These are phyloP conservation scores for Clamator glandarius DNA, from an alignment of 2,797 vertebrate species.

Conservation along the genomic window DNA sequence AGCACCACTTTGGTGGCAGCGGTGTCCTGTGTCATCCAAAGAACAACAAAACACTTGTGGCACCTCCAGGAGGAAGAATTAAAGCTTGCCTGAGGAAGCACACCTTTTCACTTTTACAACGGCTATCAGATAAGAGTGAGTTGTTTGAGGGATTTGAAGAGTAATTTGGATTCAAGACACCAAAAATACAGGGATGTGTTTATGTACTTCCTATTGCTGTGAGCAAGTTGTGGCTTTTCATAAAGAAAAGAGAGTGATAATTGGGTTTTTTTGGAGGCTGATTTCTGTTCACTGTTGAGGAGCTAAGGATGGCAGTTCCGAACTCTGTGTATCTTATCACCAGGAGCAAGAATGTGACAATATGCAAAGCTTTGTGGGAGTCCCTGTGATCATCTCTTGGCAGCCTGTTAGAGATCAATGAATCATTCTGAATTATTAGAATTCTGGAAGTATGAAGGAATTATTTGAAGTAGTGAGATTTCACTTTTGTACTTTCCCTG, in stretches of 20 bases:
- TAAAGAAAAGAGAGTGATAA: background rate
- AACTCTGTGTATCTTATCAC: background rate
- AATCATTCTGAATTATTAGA: background rate
- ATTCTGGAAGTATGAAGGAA: background rate
- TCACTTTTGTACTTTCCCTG: background rate
- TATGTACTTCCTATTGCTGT: background rate
- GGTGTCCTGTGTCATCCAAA: background rate
- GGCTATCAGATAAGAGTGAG: background rate
- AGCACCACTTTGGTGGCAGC: background rate
- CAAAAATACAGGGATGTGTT: background rate
- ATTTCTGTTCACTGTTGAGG: background rate
- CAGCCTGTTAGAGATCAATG: background rate
- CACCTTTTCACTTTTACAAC: background rate
- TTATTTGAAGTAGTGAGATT: background rate
- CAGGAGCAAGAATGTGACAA: background rate
- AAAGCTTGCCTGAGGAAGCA: background rate
- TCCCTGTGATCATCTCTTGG: background rate
- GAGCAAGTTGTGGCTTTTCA: background rate
- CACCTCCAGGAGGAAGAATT: background rate
- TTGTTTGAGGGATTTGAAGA: background rate
- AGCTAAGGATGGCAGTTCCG: background rate
- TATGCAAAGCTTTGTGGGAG: background rate
- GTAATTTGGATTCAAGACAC: background rate
- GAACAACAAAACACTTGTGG: background rate
- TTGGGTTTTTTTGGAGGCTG: background rate